Evolutionary conservation across 2,888 invertebrate species (phyloP).

Genomic region (Drosophila differens): DNA sequence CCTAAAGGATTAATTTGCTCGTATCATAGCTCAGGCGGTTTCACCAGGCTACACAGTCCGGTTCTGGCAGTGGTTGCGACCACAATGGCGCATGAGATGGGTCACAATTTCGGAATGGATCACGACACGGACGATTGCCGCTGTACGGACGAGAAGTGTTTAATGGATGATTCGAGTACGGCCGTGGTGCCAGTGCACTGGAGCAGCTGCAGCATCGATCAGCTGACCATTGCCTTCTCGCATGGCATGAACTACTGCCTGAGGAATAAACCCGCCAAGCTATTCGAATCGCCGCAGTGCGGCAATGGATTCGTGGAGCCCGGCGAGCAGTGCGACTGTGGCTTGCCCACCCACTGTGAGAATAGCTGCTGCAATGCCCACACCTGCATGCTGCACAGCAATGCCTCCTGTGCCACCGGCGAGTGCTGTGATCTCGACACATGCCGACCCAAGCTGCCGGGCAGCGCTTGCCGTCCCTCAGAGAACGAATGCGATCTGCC

Average conservation of each 20-base stretch:
- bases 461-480: conserved; percentile 91
- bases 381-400: conserved; percentile 93
- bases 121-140: conserved; percentile 95
- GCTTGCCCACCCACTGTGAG: conserved; percentile 90
- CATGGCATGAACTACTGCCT: conserved; percentile 98
- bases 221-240: conserved; percentile 94
- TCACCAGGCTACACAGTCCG: conserved; percentile 95
- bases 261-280: conserved; percentile 93
- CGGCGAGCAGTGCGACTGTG: conserved; percentile 98
- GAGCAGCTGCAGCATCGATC: conserved; percentile 97
- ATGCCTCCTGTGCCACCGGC: conserved; percentile 98
- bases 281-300: conserved; percentile 95
- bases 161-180: conserved; percentile 98
- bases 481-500: conserved; percentile 97
- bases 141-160: conserved; percentile 95
- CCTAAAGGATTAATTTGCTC: conserved; percentile 99
- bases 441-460: conserved; percentile 84
- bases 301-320: conserved; percentile 98
- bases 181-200: conserved; percentile 94
- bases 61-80: conserved; percentile 96
- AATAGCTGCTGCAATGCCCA: conserved; percentile 94
- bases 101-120: conserved; percentile 99
- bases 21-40: conserved; percentile 97
- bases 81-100: conserved; percentile 99
- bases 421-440: conserved; percentile 95